Base-by-base conservation (phyloP, 2,888 invertebrate species). In the Nephrocerus scutellatus region DNA sequence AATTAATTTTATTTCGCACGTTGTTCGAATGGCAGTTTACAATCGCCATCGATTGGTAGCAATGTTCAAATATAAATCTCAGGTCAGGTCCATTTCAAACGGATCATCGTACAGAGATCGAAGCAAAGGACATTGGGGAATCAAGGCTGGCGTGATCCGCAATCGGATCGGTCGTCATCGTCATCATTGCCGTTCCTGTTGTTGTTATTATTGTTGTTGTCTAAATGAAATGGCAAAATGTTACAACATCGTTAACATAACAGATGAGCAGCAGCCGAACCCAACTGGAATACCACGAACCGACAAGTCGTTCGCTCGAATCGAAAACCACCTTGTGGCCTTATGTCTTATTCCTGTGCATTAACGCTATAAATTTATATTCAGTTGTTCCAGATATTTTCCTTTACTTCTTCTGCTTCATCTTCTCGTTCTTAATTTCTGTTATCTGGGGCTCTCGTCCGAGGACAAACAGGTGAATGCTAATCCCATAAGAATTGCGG, bases 211-310 rank as follows among this genome's bases (percentile, higher is more conserved):
- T n/a, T n/a, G n/a, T n/a, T n/a, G n/a, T n/a, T n/a, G n/a, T n/a
- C 44, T 36, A 41, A 46, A 43, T 46, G 40, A 46, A 46, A 46
- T 46, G 38, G 48, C 46, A 58, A 62, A 60, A 54, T 60, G 62
- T 60, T 59, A 62, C 60, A 60, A 62, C 60, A 60, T 60, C 60
- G 62, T 60, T 60, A 62, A 60, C 59, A 60, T 52, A 57, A 57
- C 59, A 60, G 56, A 60, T 59, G 60, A 59, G 54, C 48, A 33
- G 41, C 33, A 37, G 24, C 45, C 36, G 14, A 32, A 25, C 19
- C 35, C 25, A 14, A 13, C 29, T 12, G 21, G 25, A 40, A 10
- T 30, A 15, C n/a, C 4, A 19, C 4, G 28, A 26, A 20, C 14
- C 26, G 20, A 18, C 30, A 5, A n/a, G n/a, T n/a, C n/a, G n/a